Evolutionary conservation across 1,140 invertebrate genomes (phyloP).

Genomic region (Meteorus sp.): DNA sequence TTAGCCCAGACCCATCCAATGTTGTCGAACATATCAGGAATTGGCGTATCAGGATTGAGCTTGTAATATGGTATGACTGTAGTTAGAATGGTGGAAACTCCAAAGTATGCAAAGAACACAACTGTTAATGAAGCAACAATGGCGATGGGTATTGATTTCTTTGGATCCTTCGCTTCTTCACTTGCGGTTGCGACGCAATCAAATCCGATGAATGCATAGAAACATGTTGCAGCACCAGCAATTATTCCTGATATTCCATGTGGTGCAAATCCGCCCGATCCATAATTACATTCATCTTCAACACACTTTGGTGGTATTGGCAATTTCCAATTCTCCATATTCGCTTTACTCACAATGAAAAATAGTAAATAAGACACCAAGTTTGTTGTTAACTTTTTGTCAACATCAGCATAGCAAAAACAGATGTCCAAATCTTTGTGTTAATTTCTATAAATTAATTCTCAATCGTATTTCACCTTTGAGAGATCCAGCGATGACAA

Average conservation of each 20-base stretch:
- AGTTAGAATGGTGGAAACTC: constrained; percentile 83
- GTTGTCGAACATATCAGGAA: constrained; percentile 71
- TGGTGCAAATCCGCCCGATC: constrained; percentile 79
- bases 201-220: constrained; percentile 91
- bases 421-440: no score
- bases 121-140: constrained; percentile 81
- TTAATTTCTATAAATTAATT: no score
- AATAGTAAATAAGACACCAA: constrained; percentile 1
- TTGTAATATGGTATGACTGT: constrained; percentile 88
- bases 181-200: constrained; percentile 84
- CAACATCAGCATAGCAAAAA: no score
- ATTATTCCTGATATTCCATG: constrained; percentile 80
- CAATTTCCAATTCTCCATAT: constrained; percentile 71
- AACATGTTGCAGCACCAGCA: constrained; percentile 84
- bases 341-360: constrained; percentile 42
- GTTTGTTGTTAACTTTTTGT: no score
- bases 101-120: constrained; percentile 86
- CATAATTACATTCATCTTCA: constrained; percentile 55
- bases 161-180: constrained; percentile 86
- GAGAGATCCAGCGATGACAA: constrained; percentile 71
- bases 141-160: constrained; percentile 85
- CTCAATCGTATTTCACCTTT: no score
- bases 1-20: constrained; percentile 72
- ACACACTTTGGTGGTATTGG: no score
- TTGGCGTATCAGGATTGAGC: constrained; percentile 68